phyloP scores from a whole-genome alignment of 2,888 invertebrate species.

The Homarus gammarus region DNA sequence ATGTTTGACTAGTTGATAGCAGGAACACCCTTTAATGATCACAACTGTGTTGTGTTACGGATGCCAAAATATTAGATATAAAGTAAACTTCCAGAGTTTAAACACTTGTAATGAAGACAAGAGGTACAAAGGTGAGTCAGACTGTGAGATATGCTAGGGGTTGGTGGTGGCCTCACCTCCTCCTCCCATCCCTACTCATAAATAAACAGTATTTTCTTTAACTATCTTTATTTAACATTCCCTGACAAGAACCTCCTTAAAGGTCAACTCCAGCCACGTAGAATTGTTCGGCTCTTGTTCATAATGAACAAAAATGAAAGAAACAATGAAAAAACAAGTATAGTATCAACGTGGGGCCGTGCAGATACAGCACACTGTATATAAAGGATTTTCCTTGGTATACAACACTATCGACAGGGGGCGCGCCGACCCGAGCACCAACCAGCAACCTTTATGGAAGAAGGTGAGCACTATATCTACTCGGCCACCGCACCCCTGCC shows the following conservation, averaged over 20 bases:
- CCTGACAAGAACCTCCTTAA: background rate
- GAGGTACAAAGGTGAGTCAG: background rate
- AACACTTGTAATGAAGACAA: background rate
- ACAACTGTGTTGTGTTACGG: slow-evolving; percentile 44
- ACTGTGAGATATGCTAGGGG: slow-evolving; percentile 9
- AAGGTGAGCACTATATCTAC: too few species aligned
- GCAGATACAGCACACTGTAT: too few species aligned
- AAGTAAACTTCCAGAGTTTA: background rate
- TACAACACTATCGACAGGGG: too few species aligned
- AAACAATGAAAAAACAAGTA: too few species aligned
- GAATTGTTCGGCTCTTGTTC: too few species aligned
- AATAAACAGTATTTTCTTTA: slow-evolving; percentile 52
- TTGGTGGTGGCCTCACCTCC: background rate
- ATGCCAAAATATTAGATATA: slow-evolving; percentile 47
- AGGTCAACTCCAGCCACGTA: too few species aligned
- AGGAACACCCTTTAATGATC: slow-evolving; percentile 26
- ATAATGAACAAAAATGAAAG: too few species aligned
- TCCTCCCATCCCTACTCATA: background rate
- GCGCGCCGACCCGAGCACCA: too few species aligned
- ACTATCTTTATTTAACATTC: background rate
- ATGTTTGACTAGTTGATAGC: slow-evolving; percentile 15
- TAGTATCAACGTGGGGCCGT: too few species aligned
- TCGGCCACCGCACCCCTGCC: too few species aligned
- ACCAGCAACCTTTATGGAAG: too few species aligned
- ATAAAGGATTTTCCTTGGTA: too few species aligned